A percentile compares a stretch with the other conserved stretches of the same genome.
Evolutionary conservation across 2,797 vertebrate genomes (phyloP).

Genomic region (Pseudomugil gertrudae): DNA sequence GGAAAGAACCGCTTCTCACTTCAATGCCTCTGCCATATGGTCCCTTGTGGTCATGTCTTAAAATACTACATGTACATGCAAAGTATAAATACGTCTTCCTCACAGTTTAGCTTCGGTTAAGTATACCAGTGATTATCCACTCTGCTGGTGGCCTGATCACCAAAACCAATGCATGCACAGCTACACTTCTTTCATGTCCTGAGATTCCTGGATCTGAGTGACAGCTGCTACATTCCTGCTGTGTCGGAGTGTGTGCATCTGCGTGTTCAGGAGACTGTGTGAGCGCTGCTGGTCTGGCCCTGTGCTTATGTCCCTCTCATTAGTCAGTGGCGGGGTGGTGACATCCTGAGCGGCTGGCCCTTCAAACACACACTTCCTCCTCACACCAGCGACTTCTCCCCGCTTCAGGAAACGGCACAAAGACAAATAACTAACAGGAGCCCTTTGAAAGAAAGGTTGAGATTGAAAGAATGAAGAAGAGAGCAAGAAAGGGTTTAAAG

Average conservation of each 20-base stretch:
- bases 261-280: conserved; percentile 36
- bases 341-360: conserved; percentile 84
- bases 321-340: conserved; percentile 80
- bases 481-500: background rate
- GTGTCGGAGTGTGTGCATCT: conserved; percentile 32
- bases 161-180: conserved; percentile 18
- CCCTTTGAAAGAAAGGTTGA: conserved; percentile 33
- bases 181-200: conserved; percentile 50
- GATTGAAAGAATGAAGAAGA: conserved; percentile 21
- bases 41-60: conserved; percentile 48
- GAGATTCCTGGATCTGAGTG: conserved; percentile 59
- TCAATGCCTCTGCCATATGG: conserved; percentile 68
- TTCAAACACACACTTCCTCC: conserved; percentile 83
- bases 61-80: conserved; percentile 31
- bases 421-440: conserved; percentile 63
- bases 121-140: conserved; percentile 45
- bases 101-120: conserved; percentile 16
- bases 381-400: conserved; percentile 73
- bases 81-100: conserved; percentile 8
- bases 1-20: conserved; percentile 43
- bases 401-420: conserved; percentile 66
- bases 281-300: conserved; percentile 33
- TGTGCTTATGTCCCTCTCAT: conserved; percentile 78
- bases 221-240: conserved; percentile 76
- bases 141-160: conserved; percentile 44